Conservation (phyloP, 1,140 invertebrate species). For the Zaprionus lachaisei region DNA sequence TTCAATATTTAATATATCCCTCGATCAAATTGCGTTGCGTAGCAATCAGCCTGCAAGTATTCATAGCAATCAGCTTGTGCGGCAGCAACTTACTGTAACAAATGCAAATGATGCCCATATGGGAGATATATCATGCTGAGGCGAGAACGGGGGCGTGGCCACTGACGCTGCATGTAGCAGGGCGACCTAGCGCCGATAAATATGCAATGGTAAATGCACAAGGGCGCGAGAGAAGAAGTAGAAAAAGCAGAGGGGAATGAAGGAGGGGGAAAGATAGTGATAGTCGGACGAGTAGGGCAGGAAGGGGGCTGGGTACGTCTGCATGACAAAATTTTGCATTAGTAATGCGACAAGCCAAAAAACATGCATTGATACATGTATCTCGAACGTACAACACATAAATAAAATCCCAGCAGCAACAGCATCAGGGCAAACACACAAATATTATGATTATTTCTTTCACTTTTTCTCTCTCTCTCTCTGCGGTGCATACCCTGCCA, state of each 20-base stretch:
- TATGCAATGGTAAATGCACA: constrained; percentile 62
- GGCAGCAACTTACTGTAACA: background rate
- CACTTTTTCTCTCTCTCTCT: background rate
- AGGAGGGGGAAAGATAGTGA: background rate
- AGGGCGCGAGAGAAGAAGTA: background rate
- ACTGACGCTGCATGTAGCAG: background rate
- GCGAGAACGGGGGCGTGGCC: background rate
- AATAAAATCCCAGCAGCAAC: constrained; percentile 61
- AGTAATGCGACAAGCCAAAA: constrained; percentile 72
- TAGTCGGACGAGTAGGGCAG: background rate
- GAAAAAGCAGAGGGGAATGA: background rate
- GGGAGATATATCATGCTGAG: constrained; percentile 1
- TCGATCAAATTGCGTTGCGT: background rate
- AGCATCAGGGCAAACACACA: constrained; percentile 44
- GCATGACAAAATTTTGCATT: constrained; percentile 70
- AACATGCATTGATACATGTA: constrained; percentile 73
- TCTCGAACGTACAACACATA: constrained; percentile 62
- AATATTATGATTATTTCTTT: constrained; percentile 44
- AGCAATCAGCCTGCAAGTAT: constrained; percentile 17
- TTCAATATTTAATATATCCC: no score
- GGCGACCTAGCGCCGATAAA: constrained; percentile 56
- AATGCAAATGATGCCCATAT: constrained; percentile 33
- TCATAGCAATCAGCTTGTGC: constrained; percentile 55
- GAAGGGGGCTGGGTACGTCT: constrained; percentile 22
- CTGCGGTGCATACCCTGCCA: background rate